A percentile compares a stretch with the other conserved stretches of the same genome.
Evolutionary conservation across 2,797 vertebrate species (phyloP).

Genomic region (Trematomus bernacchii): DNA sequence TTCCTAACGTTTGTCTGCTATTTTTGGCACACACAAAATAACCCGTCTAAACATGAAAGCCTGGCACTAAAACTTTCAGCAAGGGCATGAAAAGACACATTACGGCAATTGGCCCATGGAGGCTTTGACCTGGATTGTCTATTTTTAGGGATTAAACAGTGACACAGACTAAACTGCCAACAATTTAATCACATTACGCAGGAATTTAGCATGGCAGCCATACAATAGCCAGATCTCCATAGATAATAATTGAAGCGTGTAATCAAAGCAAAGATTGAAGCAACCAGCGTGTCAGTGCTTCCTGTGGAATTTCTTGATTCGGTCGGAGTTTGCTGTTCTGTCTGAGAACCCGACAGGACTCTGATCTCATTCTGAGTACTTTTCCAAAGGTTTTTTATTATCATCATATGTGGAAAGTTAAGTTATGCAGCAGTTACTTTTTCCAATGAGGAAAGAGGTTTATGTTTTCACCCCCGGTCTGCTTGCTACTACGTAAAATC

Average conservation of each 20-base stretch:
- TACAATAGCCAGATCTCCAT: conserved; percentile 25
- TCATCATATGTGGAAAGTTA: conserved; percentile 1
- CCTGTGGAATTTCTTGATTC: conserved; percentile 39
- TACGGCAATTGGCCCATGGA: not conserved
- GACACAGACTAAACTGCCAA: conserved; percentile 23
- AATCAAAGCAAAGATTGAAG: conserved; percentile 56
- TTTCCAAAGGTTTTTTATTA: not conserved
- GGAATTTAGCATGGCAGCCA: conserved; percentile 52
- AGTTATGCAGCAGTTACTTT: conserved; percentile 9
- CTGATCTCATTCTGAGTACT: conserved; percentile 43
- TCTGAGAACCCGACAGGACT: conserved; percentile 15
- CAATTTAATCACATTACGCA: conserved; percentile 43
- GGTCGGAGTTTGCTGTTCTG: conserved; percentile 21
- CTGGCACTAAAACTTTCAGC: not conserved
- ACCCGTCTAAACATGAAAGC: not conserved
- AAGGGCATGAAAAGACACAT: not conserved
- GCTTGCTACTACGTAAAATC: not conserved
- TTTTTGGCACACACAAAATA: not conserved
- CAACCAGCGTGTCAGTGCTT: conserved; percentile 12
- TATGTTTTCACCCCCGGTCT: not conserved
- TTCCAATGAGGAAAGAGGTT: not conserved
- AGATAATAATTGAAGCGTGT: conserved; percentile 32
- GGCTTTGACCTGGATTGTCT: conserved; percentile 5
- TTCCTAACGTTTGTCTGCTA: not conserved
- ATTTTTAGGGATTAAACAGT: conserved; percentile 48